phyloP scores from a whole-genome alignment of 2,797 vertebrate species.

The Prionace glauca region DNA sequence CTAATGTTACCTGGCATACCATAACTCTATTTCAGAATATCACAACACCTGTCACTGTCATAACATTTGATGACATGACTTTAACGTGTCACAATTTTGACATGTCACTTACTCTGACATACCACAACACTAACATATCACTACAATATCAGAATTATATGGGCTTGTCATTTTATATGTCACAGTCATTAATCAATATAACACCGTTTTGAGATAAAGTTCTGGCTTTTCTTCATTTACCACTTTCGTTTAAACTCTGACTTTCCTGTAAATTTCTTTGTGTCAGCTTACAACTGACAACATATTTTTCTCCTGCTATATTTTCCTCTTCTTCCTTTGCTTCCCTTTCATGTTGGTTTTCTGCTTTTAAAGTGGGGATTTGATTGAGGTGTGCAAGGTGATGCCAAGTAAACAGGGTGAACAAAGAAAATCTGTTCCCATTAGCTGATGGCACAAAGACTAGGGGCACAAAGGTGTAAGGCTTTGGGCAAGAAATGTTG shows the following conservation, averaged over 20 bases:
- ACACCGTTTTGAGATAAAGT: neutral
- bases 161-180: neutral
- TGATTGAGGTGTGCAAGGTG: no score
- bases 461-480: no score
- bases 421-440: no score
- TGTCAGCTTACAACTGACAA: no score
- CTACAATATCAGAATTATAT: neutral
- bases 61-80: neutral
- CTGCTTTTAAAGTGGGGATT: neutral
- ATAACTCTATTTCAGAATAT: neutral
- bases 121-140: neutral
- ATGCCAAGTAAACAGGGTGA: no score
- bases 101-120: neutral
- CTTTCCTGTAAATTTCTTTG: neutral
- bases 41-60: neutral
- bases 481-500: no score
- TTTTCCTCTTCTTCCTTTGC: neutral
- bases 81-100: neutral
- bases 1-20: neutral
- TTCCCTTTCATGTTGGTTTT: neutral
- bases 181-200: conserved; percentile 9
- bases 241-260: neutral
- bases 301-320: neutral
- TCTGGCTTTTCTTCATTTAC: neutral
- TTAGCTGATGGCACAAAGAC: no score